Percentiles rank a stretch among this genome's conserved stretches.
These are phyloP conservation scores for Sula dactylatra DNA, from an alignment of 2,113 vertebrate genomes.

Conservation along the genomic window DNA sequence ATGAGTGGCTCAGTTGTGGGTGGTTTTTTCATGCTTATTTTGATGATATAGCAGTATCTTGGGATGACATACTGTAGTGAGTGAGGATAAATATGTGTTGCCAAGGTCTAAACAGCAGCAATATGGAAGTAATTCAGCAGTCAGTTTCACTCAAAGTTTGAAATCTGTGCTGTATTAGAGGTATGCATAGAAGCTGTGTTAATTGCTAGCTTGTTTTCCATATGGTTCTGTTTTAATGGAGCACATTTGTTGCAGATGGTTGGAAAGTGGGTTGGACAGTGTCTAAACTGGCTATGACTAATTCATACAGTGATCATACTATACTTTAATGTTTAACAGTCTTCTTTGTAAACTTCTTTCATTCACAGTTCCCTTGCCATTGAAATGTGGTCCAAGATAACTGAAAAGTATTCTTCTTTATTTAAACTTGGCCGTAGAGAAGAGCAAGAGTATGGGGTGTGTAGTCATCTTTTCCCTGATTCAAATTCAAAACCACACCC, in stretches of 20 bases:
- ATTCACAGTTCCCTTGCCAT: conserved; percentile 76
- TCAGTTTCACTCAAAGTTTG: conserved; percentile 88
- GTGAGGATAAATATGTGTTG: conserved; percentile 70
- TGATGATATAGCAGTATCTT: conserved; percentile 51
- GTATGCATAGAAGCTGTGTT: conserved; percentile 87
- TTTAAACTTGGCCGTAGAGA: conserved; percentile 71
- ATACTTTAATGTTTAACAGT: conserved; percentile 77
- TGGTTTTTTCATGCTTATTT: conserved; percentile 58
- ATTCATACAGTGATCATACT: conserved; percentile 80
- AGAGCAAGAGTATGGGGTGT: conserved; percentile 67
- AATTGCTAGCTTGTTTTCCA: conserved; percentile 95
- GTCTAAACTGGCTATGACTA: conserved; percentile 82
- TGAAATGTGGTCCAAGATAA: conserved; percentile 78
- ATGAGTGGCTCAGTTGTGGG: conserved; percentile 37
- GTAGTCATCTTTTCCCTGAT: conserved; percentile 76
- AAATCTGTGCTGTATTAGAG: conserved; percentile 88
- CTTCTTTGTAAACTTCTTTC: conserved; percentile 71
- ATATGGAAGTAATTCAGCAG: conserved; percentile 87
- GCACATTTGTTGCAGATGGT: conserved; percentile 95
- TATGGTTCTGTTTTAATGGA: conserved; percentile 96
- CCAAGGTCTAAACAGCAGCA: conserved; percentile 84
- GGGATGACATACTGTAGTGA: conserved; percentile 72
- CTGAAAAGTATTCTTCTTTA: conserved; percentile 73
- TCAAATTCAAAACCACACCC: conserved; percentile 75
- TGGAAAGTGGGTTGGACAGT: conserved; percentile 85